Evolutionary conservation across 2,113 vertebrate species (phyloP), one percentile per base, ranked within the genome.

Genomic region (Trichechus manatus): DNA sequence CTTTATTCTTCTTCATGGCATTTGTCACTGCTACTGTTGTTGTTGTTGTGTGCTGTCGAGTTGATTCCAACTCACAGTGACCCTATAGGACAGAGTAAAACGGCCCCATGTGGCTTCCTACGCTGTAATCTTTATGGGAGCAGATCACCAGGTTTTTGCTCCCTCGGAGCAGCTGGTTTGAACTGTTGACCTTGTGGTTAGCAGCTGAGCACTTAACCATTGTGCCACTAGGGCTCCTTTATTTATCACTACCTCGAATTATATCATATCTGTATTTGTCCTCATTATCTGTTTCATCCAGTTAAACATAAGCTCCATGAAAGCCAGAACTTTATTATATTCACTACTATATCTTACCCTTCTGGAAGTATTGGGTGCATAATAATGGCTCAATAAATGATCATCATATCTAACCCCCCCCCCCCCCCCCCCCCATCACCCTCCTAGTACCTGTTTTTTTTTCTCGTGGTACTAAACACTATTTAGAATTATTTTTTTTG

Each of bases 351-450:
- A 63, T 80, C 36, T 47, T 90, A 31, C 70, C 23, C 44, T 85
- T 17, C 31, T 72, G 25, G 9, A 91, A 50, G 14, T 93, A 89
- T 25, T 15, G 85, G n/a, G 5, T 4, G 64, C 4, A 85, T 13
- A 94, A 29, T 70, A 82, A 96, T 53, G 25, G 33, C 33, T 74
- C 70, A 74, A 74, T 74, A 74, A 74, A 39, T 95, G 7, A 80
- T 74, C 1, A 39, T 84, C 29, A 1, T 79, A 42, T 61, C 29
- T 75, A 91, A 25, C 0, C 8, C 8, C 1, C 72, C 3, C n/a
- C 9, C 77, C 11, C 39, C 53, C 0, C 9, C 7, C 66, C 5
- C 27, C 8, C 44, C 10, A 47, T 29, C 10, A 78, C 15, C 87
- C 59, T 59, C 22, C 20, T 4, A 84, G 13, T 77, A 78, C 11